Evolutionary conservation across 35 echinoderm and acorn worm genomes (phyloP), one percentile per base, ranked within the genome.

Genomic region (Chiridota heheva): DNA sequence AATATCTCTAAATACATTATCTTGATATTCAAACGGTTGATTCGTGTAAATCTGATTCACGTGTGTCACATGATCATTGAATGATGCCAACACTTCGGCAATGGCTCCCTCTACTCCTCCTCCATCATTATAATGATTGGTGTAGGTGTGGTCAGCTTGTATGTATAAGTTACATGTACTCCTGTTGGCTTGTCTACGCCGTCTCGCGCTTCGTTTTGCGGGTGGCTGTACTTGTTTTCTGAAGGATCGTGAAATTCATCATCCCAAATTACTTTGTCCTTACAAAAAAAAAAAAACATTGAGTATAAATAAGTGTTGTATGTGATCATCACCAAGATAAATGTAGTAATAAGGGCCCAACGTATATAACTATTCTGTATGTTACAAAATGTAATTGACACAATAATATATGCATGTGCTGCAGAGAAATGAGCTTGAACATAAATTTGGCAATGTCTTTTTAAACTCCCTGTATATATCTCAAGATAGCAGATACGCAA

Each of bases 101-200:
- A 58, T 59, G 6, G 64, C 64, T 0, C 34, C 35, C 7, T 88
- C 80, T 58, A 75, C 69, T 43, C 18, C 43, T 16, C 49, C 78
- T 70, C 80, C 72, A 24, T 72, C 63, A 28, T 41, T 38, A 61
- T 78, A 97, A 36, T 83, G 78, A 7, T 30, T 67, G 0, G 88
- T 87, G 79, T 84, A 97, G 26, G 88, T 90, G 64, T 97, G 93
- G 40, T 97, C 93, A 17, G 93, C 83, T 63, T 97, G 93, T 0
- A 97, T 37, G 66, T 72, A 97, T 12, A 97, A 65, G 58, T 73
- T 77, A 44, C 93, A 97, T 2, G 88, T 45, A 17, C 69, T 91
- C 4, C 66, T 36, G 39, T 24, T 3, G 31, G 26, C 30, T 34
- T 75, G 78, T 35, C 53, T 51, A 24, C 69, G 57, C 16, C 66